A percentile compares a stretch with the other conserved stretches of the same genome.
Conservation (phyloP, 2,888 invertebrate species). For the Oegoconia quadripuncta region DNA sequence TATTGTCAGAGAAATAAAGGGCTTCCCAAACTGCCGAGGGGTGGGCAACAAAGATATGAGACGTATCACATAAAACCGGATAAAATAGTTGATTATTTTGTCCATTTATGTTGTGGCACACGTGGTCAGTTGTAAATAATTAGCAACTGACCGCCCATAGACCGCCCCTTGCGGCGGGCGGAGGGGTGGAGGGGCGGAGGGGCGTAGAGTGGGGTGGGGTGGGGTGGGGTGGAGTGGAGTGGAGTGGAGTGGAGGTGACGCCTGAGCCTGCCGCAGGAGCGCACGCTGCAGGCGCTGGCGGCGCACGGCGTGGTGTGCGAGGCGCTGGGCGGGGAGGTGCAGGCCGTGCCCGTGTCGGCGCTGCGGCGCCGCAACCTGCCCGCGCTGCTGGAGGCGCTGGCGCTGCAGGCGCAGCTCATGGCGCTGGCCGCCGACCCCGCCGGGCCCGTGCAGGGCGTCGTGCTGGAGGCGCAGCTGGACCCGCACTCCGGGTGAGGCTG, state of each 20-base stretch:
- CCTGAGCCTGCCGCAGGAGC: conserved; percentile 71
- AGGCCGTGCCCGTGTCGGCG: conserved; percentile 95
- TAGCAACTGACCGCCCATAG: too few relatives aligned
- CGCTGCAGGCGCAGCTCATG: conserved; percentile 91
- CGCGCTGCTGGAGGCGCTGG: conserved; percentile 89
- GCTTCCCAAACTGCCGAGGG: too few relatives aligned
- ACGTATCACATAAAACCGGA: too few relatives aligned
- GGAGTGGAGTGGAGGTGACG: not conserved
- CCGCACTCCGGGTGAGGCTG: conserved; percentile 48
- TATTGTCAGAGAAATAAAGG: too few relatives aligned
- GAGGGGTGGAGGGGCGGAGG: too few relatives aligned
- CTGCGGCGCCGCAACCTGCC: conserved; percentile 88
- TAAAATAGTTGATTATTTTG: too few relatives aligned
- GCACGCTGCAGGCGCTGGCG: conserved; percentile 86
- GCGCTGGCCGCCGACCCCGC: conserved; percentile 90
- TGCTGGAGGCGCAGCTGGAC: conserved; percentile 88
- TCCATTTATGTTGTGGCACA: too few relatives aligned
- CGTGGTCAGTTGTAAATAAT: too few relatives aligned
- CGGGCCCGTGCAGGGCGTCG: conserved; percentile 92
- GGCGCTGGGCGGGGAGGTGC: conserved; percentile 94
- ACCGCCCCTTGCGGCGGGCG: too few relatives aligned
- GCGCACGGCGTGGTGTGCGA: conserved; percentile 91
- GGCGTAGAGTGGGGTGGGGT: too few relatives aligned
- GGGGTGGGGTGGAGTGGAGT: not conserved
- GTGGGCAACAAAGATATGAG: too few relatives aligned